Evolutionary conservation across 23 tunicate species (phyloP).

Genomic region (Ascidia mentula): DNA sequence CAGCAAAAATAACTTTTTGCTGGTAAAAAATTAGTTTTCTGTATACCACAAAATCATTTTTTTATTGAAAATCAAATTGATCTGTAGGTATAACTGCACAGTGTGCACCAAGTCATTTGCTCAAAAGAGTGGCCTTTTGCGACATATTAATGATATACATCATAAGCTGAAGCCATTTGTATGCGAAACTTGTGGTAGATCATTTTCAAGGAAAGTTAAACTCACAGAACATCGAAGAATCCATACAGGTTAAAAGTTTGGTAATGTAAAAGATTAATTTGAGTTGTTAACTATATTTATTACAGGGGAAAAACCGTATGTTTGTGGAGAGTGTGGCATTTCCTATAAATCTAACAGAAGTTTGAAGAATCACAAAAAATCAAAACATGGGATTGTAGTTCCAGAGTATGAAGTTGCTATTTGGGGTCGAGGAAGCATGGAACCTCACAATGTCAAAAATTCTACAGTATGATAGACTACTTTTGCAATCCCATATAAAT

Average conservation of each 20-base stretch:
- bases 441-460: no score
- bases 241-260: slow-evolving; percentile 40
- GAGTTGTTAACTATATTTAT: no score
- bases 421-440: no score
- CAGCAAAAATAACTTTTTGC: no score
- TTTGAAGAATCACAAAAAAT: slow-evolving; percentile 43
- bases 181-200: slow-evolving; percentile 41
- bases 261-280: no score
- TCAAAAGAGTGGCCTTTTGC: slow-evolving; percentile 38
- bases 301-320: slow-evolving; percentile 51
- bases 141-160: slow-evolving; percentile 46
- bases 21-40: no score
- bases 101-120: slow-evolving; percentile 28
- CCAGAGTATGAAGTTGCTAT: slow-evolving; percentile 35
- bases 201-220: slow-evolving; percentile 49
- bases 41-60: not conserved
- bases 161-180: slow-evolving; percentile 39
- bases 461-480: no score
- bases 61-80: not conserved
- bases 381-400: slow-evolving; percentile 20
- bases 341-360: slow-evolving; percentile 47
- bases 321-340: slow-evolving; percentile 29
- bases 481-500: no score
- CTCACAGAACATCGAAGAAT: slow-evolving; percentile 40
- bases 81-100: slow-evolving; percentile 29